Evolutionary conservation across 2,888 invertebrate genomes (phyloP).

Genomic region (Agrochola circellaris): DNA sequence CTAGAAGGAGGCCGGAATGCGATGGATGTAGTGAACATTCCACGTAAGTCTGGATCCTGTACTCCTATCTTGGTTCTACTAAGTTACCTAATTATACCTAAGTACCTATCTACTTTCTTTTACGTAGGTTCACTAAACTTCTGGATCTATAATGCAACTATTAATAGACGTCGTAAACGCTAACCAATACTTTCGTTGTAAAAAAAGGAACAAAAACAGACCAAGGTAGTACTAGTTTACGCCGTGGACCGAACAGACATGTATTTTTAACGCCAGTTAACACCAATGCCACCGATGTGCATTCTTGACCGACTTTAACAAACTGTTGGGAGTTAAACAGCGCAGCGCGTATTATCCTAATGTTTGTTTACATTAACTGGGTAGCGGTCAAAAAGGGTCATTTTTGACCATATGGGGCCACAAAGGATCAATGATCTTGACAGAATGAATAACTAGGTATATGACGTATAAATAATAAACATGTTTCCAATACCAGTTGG

Average conservation of each 20-base stretch:
- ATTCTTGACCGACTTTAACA: constrained; percentile 46
- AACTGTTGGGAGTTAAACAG: constrained; percentile 22
- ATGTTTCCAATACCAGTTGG: not conserved
- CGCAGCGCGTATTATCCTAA: constrained; percentile 1
- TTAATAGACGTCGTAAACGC: not conserved
- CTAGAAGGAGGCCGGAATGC: constrained; percentile 88
- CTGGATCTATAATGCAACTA: constrained; percentile 12
- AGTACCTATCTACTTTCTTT: not conserved
- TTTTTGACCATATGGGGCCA: not conserved
- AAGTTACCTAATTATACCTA: constrained; percentile 4
- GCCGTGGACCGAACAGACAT: not conserved
- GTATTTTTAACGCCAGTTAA: constrained; percentile 46
- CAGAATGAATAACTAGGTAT: not conserved
- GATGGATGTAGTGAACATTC: constrained; percentile 87
- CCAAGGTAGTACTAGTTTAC: not conserved
- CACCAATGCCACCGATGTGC: constrained; percentile 26
- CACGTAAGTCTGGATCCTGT: constrained; percentile 81
- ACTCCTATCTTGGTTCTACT: constrained; percentile 14
- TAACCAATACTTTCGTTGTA: not conserved
- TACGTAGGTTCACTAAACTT: not conserved
- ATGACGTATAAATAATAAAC: not conserved
- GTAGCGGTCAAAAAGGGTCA: constrained; percentile 25
- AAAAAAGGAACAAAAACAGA: constrained; percentile 11
- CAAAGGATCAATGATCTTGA: constrained; percentile 35
- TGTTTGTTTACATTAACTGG: constrained; percentile 40